Conservation (phyloP, 2,113 vertebrate species). For the Rhombomys opimus region DNA sequence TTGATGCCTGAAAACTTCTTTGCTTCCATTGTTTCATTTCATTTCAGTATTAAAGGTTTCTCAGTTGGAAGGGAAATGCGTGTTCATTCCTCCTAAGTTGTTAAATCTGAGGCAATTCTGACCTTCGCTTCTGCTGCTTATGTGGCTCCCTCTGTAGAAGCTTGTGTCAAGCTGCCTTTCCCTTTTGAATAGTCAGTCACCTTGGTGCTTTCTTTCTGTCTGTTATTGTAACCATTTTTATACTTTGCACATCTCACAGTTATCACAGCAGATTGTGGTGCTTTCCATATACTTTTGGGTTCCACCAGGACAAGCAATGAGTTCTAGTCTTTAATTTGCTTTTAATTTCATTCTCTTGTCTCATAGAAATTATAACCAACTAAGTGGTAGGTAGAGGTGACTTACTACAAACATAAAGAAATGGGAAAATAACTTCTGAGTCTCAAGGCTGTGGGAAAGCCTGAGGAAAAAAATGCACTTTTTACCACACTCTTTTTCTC, state of each 20-base stretch:
- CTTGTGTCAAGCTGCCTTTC: neutral
- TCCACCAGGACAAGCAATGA: neutral
- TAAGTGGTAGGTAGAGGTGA: neutral
- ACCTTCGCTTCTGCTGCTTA: neutral
- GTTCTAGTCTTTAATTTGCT: neutral
- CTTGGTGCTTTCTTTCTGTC: neutral
- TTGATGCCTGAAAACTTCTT: neutral
- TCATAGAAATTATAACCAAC: neutral
- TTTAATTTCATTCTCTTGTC: neutral
- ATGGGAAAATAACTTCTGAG: neutral
- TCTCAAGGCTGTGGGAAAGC: neutral
- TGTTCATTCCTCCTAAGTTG: neutral
- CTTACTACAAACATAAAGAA: neutral
- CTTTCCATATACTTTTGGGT: neutral
- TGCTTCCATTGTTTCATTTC: slow-evolving; percentile 49
- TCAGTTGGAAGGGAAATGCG: neutral
- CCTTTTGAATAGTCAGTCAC: neutral
- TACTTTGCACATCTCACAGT: neutral
- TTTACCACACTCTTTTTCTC: neutral
- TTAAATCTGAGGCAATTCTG: neutral
- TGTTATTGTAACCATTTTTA: neutral
- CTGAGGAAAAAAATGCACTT: neutral
- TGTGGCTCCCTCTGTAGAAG: neutral
- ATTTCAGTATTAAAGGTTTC: slow-evolving; percentile 12
- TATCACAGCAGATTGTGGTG: neutral